Conservation (phyloP, 1,140 invertebrate species). For the Drosophila melanica region DNA sequence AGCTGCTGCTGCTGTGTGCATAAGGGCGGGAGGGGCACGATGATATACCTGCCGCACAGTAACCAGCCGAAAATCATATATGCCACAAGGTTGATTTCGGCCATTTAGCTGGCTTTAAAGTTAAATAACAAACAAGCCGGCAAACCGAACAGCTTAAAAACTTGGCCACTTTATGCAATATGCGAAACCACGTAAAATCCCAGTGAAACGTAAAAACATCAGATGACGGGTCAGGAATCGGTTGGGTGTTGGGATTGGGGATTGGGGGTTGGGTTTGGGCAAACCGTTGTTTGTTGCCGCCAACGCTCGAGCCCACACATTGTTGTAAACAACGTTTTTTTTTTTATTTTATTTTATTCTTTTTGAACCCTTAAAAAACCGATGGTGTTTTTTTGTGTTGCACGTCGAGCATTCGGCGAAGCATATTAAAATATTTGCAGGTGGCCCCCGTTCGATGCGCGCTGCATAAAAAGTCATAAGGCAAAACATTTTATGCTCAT, state of each 20-base stretch:
- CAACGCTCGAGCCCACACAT: conserved; percentile 5
- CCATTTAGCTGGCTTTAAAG: conserved; percentile 66
- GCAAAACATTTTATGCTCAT: conserved; percentile 74
- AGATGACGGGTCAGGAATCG: conserved; percentile 1
- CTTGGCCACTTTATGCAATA: conserved; percentile 65
- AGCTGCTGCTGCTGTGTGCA: neutral
- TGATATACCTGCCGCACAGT: conserved; percentile 27
- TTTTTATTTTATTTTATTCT: conserved; percentile 17
- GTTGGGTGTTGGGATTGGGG: neutral
- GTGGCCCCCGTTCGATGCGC: conserved; percentile 43
- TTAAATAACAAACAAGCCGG: conserved; percentile 53
- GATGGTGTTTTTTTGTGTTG: conserved; percentile 24
- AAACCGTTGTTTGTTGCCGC: too few relatives aligned
- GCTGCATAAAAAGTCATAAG: conserved; percentile 78
- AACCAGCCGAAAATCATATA: conserved; percentile 24
- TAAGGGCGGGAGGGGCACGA: neutral
- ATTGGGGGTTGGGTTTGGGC: neutral
- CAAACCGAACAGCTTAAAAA: conserved; percentile 39
- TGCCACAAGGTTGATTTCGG: conserved; percentile 14
- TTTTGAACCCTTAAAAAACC: conserved; percentile 13
- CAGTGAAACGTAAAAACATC: conserved; percentile 45
- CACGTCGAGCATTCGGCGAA: conserved; percentile 39
- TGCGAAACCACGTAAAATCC: conserved; percentile 62
- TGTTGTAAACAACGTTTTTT: conserved; percentile 26
- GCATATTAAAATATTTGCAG: conserved; percentile 80